Percentiles rank a stretch among this genome's conserved stretches.
phyloP scores from a whole-genome alignment of 2,797 vertebrate species.

The Glyptemys insculpta region DNA sequence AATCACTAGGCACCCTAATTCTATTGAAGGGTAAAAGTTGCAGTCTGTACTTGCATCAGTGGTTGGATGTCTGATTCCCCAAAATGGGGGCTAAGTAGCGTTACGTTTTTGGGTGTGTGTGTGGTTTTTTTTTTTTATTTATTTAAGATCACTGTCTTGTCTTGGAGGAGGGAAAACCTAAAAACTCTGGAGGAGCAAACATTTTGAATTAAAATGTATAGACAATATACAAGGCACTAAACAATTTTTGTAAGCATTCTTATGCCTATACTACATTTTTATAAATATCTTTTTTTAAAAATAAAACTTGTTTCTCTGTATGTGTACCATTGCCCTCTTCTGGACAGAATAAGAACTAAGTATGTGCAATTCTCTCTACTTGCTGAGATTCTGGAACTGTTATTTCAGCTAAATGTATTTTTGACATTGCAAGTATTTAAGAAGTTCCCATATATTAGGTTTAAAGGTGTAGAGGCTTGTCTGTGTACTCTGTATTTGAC shows the following conservation, averaged over 20 bases:
- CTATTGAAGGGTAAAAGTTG: neutral
- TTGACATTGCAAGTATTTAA: neutral
- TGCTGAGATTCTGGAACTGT: neutral
- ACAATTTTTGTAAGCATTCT: neutral
- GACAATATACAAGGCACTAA: neutral
- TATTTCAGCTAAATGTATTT: neutral
- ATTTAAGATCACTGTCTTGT: neutral
- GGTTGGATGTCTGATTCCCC: neutral
- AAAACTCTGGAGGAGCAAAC: neutral
- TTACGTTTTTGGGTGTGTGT: neutral
- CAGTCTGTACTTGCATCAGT: neutral
- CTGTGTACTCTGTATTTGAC: neutral
- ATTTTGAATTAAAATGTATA: neutral
- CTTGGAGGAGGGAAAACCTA: neutral
- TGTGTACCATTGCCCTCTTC: constrained; percentile 65
- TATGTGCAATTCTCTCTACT: neutral
- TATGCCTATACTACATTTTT: neutral
- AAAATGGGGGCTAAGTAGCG: neutral
- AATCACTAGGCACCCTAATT: neutral
- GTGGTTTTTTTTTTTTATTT: neutral
- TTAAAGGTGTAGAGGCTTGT: constrained; percentile 13
- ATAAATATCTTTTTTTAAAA: accelerated
- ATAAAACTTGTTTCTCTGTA: neutral
- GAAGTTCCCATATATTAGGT: neutral
- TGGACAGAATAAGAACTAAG: constrained; percentile 21